Evolutionary conservation across 1,140 invertebrate genomes (phyloP), one percentile per base, ranked within the genome.

Genomic region (Nilaparvata lugens): DNA sequence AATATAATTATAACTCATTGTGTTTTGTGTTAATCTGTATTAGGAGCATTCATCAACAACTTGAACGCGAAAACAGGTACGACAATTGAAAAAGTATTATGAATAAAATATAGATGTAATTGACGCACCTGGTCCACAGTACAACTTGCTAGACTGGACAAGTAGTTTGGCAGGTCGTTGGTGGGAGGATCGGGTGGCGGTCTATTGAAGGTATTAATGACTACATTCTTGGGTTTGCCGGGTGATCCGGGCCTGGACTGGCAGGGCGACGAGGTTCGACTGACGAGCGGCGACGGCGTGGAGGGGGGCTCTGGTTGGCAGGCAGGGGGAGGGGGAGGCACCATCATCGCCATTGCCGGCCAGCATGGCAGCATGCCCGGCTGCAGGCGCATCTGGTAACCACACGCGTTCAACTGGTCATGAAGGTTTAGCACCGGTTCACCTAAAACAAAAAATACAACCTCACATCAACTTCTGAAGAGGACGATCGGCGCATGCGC

Each of bases 151-250:
- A 60, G 21, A 53, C 73, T 76, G 25, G 72, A 68, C 45, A 76
- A 74, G 57, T 73, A 77, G 53, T 73, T 75, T 2, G 76, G 72
- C 71, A 76, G 72, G 60, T 79, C 77, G 54, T 78, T 78, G 42
- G 73, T 72, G 6, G 73, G 65, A 53, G 76, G 76, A 35, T 19
- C 35, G 2, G 52, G 19, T 1, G 48, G 21, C 11, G 60, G 60
- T 7, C 19, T 25, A 16, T 9, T 48, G 55, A 57, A 62, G 55
- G 31, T 48, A 43, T 11, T 55, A 31, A 23, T 45, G 48, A 38
- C 55, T 45, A 48, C 2, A 9, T 61, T 63, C 48, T 71, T 61
- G 14, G 69, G 66, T 25, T 68, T 63, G 48, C 69, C 69, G 23
- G 76, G 74, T 40, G 76, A 76, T 57, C 72, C 75, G 51, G 74